These are phyloP conservation scores for Drosophila nigromelanica DNA, from an alignment of 1,140 invertebrate genomes.

Conservation along the genomic window DNA sequence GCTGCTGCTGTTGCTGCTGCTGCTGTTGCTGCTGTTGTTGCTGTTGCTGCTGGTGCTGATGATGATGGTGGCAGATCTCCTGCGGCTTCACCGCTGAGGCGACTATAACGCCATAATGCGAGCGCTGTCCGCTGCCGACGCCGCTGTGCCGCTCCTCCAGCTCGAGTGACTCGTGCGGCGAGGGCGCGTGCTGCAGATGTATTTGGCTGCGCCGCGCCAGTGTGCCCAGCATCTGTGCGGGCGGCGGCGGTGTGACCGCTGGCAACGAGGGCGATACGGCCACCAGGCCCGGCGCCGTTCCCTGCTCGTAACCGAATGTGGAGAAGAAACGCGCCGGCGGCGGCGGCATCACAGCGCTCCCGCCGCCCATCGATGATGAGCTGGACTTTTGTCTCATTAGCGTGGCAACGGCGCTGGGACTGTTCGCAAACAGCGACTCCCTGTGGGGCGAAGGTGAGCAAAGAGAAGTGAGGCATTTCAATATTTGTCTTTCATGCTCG, in stretches of 20 bases:
- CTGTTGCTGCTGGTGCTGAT: constrained; percentile 75
- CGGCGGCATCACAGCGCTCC: constrained; percentile 47
- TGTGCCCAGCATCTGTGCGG: constrained; percentile 43
- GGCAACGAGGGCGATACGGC: constrained; percentile 38
- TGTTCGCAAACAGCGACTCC: constrained; percentile 82
- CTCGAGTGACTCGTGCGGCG: constrained; percentile 54
- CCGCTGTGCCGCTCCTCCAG: constrained; percentile 64
- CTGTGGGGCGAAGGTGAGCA: constrained; percentile 40
- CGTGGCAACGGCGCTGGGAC: constrained; percentile 60
- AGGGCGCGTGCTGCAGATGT: constrained; percentile 61
- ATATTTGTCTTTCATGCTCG: constrained; percentile 62
- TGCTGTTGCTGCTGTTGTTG: constrained; percentile 71
- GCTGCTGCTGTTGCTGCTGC: constrained; percentile 39
- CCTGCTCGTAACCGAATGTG: constrained; percentile 81
- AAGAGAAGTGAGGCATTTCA: constrained; percentile 47
- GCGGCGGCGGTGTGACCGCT: constrained; percentile 48
- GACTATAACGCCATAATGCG: constrained; percentile 66
- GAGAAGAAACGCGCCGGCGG: constrained; percentile 76
- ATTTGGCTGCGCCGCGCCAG: constrained; percentile 62
- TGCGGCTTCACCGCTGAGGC: constrained; percentile 53
- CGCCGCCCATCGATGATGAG: constrained; percentile 59
- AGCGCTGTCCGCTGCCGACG: constrained; percentile 54
- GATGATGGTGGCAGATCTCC: constrained; percentile 79
- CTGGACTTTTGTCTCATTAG: constrained; percentile 80
- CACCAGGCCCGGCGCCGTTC: constrained; percentile 18